A percentile compares a stretch with the other conserved stretches of the same genome.
Conservation (phyloP, 2,888 invertebrate species). For the Scaptomyza parva region DNA sequence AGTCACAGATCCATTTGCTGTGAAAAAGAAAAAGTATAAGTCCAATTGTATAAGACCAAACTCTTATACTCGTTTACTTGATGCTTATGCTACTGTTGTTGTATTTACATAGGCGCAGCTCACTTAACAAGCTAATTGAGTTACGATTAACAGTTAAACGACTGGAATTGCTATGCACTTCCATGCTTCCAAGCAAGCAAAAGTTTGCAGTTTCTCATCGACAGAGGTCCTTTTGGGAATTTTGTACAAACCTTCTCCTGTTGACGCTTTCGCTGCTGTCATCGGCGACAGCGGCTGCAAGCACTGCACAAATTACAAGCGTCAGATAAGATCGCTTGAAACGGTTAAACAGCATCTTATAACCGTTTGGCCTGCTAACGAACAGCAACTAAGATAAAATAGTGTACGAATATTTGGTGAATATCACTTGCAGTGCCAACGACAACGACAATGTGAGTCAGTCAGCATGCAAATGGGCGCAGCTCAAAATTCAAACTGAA, state of each 20-base stretch:
- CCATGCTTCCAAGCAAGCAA: background rate
- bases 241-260: conserved; percentile 35
- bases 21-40: background rate
- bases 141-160: background rate
- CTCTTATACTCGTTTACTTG: background rate
- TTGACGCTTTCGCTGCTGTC: conserved; percentile 32
- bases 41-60: background rate
- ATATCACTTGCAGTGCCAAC: conserved; percentile 22
- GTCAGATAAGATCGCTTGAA: conserved; percentile 21
- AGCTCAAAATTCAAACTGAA: conserved; percentile 72
- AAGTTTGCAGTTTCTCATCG: too few relatives aligned
- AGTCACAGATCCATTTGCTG: conserved; percentile 73
- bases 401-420: conserved; percentile 2
- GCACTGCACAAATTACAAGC: conserved; percentile 38
- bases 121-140: background rate
- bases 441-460: conserved; percentile 2
- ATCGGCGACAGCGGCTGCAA: conserved; percentile 19
- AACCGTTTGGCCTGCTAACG: conserved; percentile 8
- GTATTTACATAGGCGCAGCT: conserved; percentile 1
- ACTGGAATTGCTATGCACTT: background rate
- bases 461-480: conserved; percentile 70
- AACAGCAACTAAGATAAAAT: conserved; percentile 2
- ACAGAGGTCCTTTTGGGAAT: background rate
- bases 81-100: background rate
- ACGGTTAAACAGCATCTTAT: conserved; percentile 19